Conservation (phyloP, 2,888 invertebrate species). For the Odontocerum albicorne region DNA sequence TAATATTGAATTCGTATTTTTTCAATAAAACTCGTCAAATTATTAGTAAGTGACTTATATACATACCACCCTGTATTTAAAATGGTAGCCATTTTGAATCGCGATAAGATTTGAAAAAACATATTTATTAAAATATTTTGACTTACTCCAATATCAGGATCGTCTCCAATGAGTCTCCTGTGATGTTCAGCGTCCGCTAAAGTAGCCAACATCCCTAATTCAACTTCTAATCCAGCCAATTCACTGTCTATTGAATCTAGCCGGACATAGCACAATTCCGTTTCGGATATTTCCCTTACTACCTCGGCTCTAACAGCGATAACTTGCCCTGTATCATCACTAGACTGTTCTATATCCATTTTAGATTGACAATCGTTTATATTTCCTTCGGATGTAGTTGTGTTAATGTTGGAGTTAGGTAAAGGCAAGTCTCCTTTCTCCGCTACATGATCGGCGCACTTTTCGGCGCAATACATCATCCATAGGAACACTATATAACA, state of each 20-base stretch:
- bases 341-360: background rate
- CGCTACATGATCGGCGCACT: constrained; percentile 10
- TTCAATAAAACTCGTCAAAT: too few relatives aligned
- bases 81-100: constrained; percentile 12
- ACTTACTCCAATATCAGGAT: constrained; percentile 7
- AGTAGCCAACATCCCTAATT: constrained; percentile 52
- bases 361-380: background rate
- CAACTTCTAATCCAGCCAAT: constrained; percentile 51
- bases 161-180: constrained; percentile 43
- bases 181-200: constrained; percentile 50
- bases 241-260: constrained; percentile 51
- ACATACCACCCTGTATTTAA: too few relatives aligned
- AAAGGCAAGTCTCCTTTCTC: constrained; percentile 3
- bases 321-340: background rate
- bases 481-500: constrained; percentile 11
- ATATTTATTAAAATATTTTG: background rate
- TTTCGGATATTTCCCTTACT: background rate
- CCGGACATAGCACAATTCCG: background rate
- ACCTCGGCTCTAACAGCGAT: background rate
- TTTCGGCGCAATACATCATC: constrained; percentile 19
- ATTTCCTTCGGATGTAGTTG: background rate
- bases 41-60: too few relatives aligned
- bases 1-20: too few relatives aligned
- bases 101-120: background rate
- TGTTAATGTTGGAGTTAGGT: background rate